phyloP scores from a whole-genome alignment of 2,888 invertebrate species.

The Mactromeris polynyma region DNA sequence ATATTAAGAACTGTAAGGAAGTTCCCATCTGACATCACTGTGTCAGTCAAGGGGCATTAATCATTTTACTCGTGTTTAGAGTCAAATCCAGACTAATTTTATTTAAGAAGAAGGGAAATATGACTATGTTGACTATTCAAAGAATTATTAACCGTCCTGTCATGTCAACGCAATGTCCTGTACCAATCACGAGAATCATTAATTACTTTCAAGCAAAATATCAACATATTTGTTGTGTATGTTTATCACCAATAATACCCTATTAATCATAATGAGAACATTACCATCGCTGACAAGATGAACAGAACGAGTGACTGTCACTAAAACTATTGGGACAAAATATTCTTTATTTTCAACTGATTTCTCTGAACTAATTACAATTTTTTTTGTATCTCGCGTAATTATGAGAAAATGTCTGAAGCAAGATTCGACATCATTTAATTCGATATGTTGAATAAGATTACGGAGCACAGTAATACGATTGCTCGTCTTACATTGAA shows the following conservation, averaged over 20 bases:
- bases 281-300: background rate
- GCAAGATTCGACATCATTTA: no score
- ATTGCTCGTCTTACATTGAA: no score
- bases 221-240: background rate
- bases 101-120: background rate
- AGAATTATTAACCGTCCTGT: background rate
- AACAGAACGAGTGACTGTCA: background rate
- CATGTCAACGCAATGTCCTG: background rate
- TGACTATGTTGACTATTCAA: background rate
- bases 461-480: no score
- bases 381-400: no score
- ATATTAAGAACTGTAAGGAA: background rate
- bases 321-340: background rate
- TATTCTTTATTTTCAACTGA: background rate
- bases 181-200: background rate
- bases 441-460: no score
- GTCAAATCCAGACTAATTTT: background rate
- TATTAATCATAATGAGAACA: background rate
- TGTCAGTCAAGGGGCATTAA: background rate
- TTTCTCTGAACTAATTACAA: background rate
- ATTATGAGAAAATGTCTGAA: no score
- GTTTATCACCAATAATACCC: background rate
- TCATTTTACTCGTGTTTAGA: background rate
- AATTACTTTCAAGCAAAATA: background rate
- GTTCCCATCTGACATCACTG: background rate